Percentiles rank a stretch among this genome's conserved stretches.
Conservation (phyloP, 2,888 invertebrate species). For the Crioceris asparagi region DNA sequence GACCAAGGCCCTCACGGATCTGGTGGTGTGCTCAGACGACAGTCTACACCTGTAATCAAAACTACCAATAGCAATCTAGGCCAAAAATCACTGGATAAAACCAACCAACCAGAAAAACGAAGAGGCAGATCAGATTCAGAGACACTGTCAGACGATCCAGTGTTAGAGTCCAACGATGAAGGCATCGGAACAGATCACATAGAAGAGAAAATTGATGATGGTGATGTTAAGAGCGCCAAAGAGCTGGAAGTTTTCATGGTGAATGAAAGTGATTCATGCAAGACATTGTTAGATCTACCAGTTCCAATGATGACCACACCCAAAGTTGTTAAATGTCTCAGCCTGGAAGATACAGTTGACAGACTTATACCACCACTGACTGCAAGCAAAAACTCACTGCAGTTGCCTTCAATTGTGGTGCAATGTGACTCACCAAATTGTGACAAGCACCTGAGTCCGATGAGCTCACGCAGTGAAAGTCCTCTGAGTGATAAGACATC, state of each 20-base stretch:
- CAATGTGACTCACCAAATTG: constrained; percentile 38
- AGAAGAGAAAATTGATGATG: constrained; percentile 59
- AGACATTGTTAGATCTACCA: constrained; percentile 40
- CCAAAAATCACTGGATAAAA: constrained; percentile 12
- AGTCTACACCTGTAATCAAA: constrained; percentile 49
- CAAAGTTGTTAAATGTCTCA: constrained; percentile 45
- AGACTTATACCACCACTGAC: constrained; percentile 24
- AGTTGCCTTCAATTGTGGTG: constrained; percentile 51
- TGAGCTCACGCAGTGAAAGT: constrained; percentile 69
- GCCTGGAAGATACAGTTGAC: constrained; percentile 45
- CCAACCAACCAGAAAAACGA: constrained; percentile 38
- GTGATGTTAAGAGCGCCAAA: constrained; percentile 56
- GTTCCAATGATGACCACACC: constrained; percentile 37
- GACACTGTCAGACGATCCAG: constrained; percentile 60
- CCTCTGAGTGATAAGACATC: constrained; percentile 61
- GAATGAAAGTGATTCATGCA: constrained; percentile 35
- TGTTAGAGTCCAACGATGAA: constrained; percentile 64
- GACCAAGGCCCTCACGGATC: constrained; percentile 54
- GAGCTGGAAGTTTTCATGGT: constrained; percentile 44
- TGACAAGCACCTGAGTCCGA: constrained; percentile 48
- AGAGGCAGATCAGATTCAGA: constrained; percentile 61
- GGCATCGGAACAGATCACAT: constrained; percentile 64
- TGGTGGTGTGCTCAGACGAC: constrained; percentile 37
- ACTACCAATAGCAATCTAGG: constrained; percentile 36
- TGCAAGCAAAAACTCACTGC: constrained; percentile 39